Percentiles rank a stretch among this genome's conserved stretches.
phyloP scores from a whole-genome alignment of 2,888 invertebrate genomes.

The Caradrina clavipalpis region DNA sequence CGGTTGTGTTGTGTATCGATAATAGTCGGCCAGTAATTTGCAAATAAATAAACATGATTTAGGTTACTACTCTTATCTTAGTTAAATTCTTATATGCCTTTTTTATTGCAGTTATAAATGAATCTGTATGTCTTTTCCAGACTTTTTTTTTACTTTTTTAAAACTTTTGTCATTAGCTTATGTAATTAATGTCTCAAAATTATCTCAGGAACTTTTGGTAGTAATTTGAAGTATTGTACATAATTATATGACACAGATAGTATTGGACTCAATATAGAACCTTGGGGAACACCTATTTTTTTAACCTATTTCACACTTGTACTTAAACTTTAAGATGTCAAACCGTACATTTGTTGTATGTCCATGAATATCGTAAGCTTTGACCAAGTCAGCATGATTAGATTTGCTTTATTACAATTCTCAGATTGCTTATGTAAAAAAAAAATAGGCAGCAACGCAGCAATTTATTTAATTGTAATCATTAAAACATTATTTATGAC shows the following conservation, averaged over 20 bases:
- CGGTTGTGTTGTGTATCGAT: background rate
- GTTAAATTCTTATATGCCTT: background rate
- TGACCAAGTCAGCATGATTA: background rate
- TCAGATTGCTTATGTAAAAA: conserved; percentile 9
- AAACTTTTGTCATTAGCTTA: background rate
- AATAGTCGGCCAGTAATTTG: background rate
- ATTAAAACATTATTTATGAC: conserved; percentile 15
- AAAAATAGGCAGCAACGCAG: background rate
- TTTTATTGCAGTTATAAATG: too few relatives aligned
- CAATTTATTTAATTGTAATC: conserved; percentile 1
- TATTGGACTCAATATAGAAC: background rate
- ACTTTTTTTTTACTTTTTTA: background rate
- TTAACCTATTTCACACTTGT: background rate
- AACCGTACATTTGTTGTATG: background rate
- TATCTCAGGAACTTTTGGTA: background rate
- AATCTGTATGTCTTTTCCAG: background rate
- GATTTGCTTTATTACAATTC: background rate
- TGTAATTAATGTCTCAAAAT: too few relatives aligned
- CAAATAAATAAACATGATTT: background rate
- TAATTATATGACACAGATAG: background rate
- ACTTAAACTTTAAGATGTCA: background rate
- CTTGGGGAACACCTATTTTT: background rate
- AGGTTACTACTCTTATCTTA: background rate
- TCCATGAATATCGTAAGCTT: background rate
- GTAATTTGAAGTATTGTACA: background rate